Percentiles rank a stretch among this genome's conserved stretches.
Evolutionary conservation across 2,888 invertebrate species (phyloP).

Genomic region (Yponomeuta malinellus): DNA sequence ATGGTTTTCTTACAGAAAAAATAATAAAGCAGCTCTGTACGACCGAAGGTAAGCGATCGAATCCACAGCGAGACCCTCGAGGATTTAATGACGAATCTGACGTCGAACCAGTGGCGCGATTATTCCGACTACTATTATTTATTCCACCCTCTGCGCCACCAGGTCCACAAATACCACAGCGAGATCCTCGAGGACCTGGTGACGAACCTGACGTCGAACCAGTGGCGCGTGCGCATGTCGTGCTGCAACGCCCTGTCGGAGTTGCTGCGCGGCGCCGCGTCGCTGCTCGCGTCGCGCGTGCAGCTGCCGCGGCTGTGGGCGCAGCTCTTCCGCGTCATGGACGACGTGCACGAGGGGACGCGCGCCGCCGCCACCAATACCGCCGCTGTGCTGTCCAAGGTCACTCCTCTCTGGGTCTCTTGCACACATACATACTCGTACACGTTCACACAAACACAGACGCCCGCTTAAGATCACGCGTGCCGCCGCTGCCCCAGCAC

Average conservation of each 20-base stretch:
- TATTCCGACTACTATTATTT: too few species aligned
- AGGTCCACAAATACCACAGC: constrained; percentile 88
- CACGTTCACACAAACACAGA: too few species aligned
- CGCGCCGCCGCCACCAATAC: constrained; percentile 84
- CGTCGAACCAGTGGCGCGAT: too few species aligned
- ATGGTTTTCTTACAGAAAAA: too few species aligned
- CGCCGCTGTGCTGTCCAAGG: constrained; percentile 83
- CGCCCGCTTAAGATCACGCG: too few species aligned
- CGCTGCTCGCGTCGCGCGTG: constrained; percentile 49
- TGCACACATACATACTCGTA: too few species aligned
- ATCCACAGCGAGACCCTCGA: too few species aligned
- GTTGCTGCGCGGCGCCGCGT: constrained; percentile 78
- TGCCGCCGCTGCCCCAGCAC: too few species aligned
- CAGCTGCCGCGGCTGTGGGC: constrained; percentile 82
- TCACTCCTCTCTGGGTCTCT: constrained; percentile 35
- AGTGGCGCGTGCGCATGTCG: constrained; percentile 94
- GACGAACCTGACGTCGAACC: constrained; percentile 86
- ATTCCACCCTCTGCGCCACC: constrained; percentile 9
- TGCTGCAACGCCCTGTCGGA: constrained; percentile 93
- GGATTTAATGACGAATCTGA: too few species aligned
- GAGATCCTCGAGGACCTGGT: constrained; percentile 88
- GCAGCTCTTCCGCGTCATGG: constrained; percentile 92
- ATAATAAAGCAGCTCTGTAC: too few species aligned
- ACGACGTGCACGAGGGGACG: constrained; percentile 94
- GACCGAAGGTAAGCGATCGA: too few species aligned